phyloP scores from a whole-genome alignment of 2,888 invertebrate species.

The Zhuqinia jingwanae region DNA sequence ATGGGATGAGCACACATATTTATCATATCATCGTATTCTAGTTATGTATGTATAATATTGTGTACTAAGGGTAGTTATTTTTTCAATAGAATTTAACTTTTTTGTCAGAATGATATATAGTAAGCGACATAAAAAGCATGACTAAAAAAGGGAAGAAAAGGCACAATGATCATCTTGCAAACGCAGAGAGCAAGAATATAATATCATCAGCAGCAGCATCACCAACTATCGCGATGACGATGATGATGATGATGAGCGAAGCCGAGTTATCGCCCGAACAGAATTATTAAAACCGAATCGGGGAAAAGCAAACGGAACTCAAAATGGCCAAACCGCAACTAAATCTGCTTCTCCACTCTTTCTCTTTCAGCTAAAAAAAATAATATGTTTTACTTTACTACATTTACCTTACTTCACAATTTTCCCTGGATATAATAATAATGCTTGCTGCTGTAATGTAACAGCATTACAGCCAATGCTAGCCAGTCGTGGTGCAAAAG shows the following conservation, averaged over 20 bases:
- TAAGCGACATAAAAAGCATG: slow-evolving; percentile 1
- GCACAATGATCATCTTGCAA: not conserved
- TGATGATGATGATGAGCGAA: not conserved
- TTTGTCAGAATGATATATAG: slow-evolving; percentile 10
- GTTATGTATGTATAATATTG: too few species aligned
- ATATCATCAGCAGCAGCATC: slow-evolving; percentile 29
- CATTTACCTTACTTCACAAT: not conserved
- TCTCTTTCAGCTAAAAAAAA: not conserved
- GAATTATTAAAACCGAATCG: slow-evolving; percentile 63
- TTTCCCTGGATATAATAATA: slow-evolving; percentile 14
- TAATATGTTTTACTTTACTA: slow-evolving; percentile 13
- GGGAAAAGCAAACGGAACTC: slow-evolving; percentile 13
- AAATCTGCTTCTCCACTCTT: slow-evolving; percentile 38
- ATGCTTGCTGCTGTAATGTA: slow-evolving; percentile 13
- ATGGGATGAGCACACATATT: not conserved
- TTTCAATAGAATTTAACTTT: slow-evolving; percentile 47
- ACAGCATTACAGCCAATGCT: slow-evolving; percentile 13
- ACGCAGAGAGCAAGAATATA: not conserved
- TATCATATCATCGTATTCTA: too few species aligned
- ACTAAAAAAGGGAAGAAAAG: slow-evolving; percentile 18
- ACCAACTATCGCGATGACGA: slow-evolving; percentile 12
- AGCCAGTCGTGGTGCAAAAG: not conserved
- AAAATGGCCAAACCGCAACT: slow-evolving; percentile 62
- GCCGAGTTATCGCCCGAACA: slow-evolving; percentile 57
- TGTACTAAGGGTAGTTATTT: slow-evolving; percentile 21